Base-by-base conservation (phyloP, 2,113 vertebrate genomes). In the Tonatia bakeri region DNA sequence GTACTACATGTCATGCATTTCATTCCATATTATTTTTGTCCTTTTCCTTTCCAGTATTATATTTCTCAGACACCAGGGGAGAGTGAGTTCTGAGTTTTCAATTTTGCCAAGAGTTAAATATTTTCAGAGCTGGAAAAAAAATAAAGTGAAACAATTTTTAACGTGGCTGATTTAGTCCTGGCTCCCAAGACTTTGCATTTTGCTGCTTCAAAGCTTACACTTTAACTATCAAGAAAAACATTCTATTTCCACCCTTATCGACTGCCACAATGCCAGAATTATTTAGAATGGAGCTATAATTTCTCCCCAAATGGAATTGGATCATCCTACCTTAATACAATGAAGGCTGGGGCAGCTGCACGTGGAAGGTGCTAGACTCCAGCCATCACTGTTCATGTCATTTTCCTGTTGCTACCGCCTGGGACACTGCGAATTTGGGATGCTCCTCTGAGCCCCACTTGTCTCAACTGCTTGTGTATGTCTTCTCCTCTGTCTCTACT, bases 111-210 rank as follows among this genome's bases (percentile, higher is more conserved):
- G 92, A 91, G 43, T 94, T 93, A 93, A 94, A 92, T 96, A 90
- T 95, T 96, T 97, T 90, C 90, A 95, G 93, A 95, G 19, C 67
- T 94, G 76, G 91, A 75, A 93, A 95, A 87, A 91, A 94, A 94
- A 69, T 22, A 59, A 81, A 93, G 40, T 76, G 54, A 56, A 72
- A 91, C 73, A 92, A 70, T 50, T 40, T 83, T 85, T 73, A 38
- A 77, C n/a, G 52, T 86, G 47, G n/a, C 31, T n/a, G 54, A 59
- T 65, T 95, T 69, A 43, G 91, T 82, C 38, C 67, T 88, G 77
- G 88, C 87, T 76, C 80, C 38, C 45, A 40, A n/a, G 80, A 28
- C n/a, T 72, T 92, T 93, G 89, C 65, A 17, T 87, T 45, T 59
- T 43, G 73, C 69, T 94, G 52, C 84, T 83, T 79, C 70, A 69